Conservation (phyloP, 92 coral and sea anemone species). For the Palythoa grandiflora region DNA sequence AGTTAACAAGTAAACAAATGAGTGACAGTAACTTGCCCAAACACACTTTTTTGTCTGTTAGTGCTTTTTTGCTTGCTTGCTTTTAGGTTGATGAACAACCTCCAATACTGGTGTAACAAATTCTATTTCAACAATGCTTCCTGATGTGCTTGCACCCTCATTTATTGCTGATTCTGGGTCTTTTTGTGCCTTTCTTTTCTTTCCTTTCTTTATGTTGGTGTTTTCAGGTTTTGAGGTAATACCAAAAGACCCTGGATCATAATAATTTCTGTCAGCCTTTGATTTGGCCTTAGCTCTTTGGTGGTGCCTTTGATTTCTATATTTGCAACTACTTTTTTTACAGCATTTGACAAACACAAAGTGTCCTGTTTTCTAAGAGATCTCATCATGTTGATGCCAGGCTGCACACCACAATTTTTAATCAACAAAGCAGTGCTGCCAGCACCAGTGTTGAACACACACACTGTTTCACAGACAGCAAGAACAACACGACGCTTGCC, state of each 20-base stretch:
- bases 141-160: constrained; percentile 26
- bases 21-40: background rate
- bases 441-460: constrained; percentile 74
- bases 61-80: constrained; percentile 12
- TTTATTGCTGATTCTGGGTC: constrained; percentile 8
- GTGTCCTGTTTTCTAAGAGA: constrained; percentile 60
- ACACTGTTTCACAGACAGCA: constrained; percentile 74
- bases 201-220: constrained; percentile 10
- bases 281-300: constrained; percentile 52
- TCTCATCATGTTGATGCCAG: constrained; percentile 61
- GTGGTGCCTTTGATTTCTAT: constrained; percentile 46
- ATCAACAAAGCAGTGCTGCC: constrained; percentile 72
- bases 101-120: constrained; percentile 13
- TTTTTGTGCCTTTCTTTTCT: constrained; percentile 11
- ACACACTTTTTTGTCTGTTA: constrained; percentile 14
- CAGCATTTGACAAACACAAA: constrained; percentile 54
- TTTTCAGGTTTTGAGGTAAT: constrained; percentile 64
- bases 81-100: constrained; percentile 30
- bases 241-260: constrained; percentile 60
- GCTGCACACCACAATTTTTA: constrained; percentile 59
- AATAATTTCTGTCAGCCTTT: constrained; percentile 48
- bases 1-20: constrained; percentile 28
- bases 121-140: constrained; percentile 9
- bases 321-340: constrained; percentile 61
- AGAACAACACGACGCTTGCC: constrained; percentile 62